Evolutionary conservation across 2,888 invertebrate genomes (phyloP).

Genomic region (Siphlonurus alternatus): DNA sequence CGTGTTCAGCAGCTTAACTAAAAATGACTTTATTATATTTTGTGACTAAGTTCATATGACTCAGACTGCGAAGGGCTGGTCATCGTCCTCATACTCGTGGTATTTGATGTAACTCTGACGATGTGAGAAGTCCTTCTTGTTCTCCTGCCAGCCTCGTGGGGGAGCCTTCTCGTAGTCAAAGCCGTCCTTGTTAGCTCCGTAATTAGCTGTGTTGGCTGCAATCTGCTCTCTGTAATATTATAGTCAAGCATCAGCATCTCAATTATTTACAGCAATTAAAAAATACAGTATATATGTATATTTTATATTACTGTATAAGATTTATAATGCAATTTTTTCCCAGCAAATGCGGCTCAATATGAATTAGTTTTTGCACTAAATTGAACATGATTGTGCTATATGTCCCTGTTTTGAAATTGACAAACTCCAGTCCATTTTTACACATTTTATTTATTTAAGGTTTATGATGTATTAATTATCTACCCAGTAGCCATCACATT

Average conservation of each 20-base stretch:
- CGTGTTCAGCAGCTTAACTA: too few relatives aligned
- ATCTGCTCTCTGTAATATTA: slow-evolving; percentile 48
- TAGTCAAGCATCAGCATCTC: not conserved
- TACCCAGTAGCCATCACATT: too few relatives aligned
- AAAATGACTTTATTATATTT: too few relatives aligned
- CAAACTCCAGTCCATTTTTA: too few relatives aligned
- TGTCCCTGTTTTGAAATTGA: too few relatives aligned
- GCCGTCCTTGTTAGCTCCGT: slow-evolving; percentile 45
- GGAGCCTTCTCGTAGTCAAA: slow-evolving; percentile 66
- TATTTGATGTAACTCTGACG: slow-evolving; percentile 60
- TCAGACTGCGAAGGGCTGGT: slow-evolving; percentile 43
- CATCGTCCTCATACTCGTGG: slow-evolving; percentile 55
- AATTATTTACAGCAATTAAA: not conserved
- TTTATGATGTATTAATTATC: too few relatives aligned
- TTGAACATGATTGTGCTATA: not conserved
- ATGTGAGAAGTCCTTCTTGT: slow-evolving; percentile 64
- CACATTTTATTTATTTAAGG: too few relatives aligned
- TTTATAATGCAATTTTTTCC: too few relatives aligned
- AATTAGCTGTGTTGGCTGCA: slow-evolving; percentile 44
- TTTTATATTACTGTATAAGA: too few relatives aligned
- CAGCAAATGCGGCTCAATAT: too few relatives aligned
- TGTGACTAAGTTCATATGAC: too few relatives aligned
- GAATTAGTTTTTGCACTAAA: not conserved
- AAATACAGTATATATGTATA: not conserved
- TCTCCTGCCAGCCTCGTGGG: slow-evolving; percentile 64